Percentiles rank a stretch among this genome's conserved stretches.
Conservation (phyloP, 2,888 invertebrate species). For the Andricus curvator region DNA sequence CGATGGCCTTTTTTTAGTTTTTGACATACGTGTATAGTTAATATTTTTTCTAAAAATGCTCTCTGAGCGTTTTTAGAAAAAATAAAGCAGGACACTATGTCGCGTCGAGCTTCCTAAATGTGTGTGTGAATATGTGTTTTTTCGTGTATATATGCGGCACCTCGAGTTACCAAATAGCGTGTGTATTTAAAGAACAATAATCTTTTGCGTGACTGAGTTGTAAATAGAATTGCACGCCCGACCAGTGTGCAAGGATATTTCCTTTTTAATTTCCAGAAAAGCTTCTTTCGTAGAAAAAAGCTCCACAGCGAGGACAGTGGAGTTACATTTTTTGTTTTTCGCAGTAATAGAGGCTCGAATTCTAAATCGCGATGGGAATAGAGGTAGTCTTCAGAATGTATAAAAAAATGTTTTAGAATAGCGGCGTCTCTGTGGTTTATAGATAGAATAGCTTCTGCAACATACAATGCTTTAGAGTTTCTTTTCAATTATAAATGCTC, state of each 20-base stretch:
- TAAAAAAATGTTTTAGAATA: conserved; percentile 32
- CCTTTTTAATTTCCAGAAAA: conserved; percentile 53
- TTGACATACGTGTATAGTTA: too few species aligned
- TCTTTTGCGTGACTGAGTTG: conserved; percentile 55
- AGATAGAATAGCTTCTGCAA: neutral
- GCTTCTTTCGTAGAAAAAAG: conserved; percentile 53
- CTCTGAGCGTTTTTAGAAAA: neutral
- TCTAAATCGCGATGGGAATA: conserved; percentile 6
- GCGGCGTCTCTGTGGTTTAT: neutral
- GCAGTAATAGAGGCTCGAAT: neutral
- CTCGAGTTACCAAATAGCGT: conserved; percentile 1
- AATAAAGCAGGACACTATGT: conserved; percentile 1
- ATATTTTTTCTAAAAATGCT: too few species aligned
- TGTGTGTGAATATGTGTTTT: conserved; percentile 16
- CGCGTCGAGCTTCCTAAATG: conserved; percentile 13
- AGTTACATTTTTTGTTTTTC: conserved; percentile 28
- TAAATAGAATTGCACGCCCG: conserved; percentile 62
- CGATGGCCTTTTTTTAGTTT: too few species aligned
- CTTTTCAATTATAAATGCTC: neutral
- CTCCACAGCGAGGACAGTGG: conserved; percentile 56
- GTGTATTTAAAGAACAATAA: conserved; percentile 41
- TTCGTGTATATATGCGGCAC: neutral
- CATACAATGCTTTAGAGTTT: neutral
- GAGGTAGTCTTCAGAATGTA: conserved; percentile 23
- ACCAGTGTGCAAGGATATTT: conserved; percentile 53